Conservation (phyloP, 2,888 invertebrate genomes). For the Vannuccia rotundouncinata region DNA sequence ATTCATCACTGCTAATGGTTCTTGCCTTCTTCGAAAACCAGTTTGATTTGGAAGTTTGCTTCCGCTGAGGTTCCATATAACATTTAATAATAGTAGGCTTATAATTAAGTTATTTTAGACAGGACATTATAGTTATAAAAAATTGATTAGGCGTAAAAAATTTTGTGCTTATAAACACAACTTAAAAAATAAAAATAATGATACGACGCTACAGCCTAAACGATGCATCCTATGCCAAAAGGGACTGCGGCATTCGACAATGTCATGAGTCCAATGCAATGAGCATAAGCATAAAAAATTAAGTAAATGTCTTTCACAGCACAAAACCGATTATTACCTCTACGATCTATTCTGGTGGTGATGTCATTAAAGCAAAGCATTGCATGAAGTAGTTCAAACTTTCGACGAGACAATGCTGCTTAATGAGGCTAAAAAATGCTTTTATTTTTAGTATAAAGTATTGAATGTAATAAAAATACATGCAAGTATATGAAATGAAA, state of each 20-base stretch:
- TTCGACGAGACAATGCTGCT: no score
- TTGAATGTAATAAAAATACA: slow-evolving; percentile 11
- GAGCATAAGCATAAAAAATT: slow-evolving; percentile 4
- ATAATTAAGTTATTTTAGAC: neutral
- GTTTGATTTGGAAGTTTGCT: neutral
- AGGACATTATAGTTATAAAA: neutral
- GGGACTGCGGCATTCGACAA: neutral
- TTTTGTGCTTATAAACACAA: neutral
- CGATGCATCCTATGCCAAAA: neutral
- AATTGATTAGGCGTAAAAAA: neutral
- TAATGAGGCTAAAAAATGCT: neutral
- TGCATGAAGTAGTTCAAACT: slow-evolving; percentile 20
- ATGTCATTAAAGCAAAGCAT: slow-evolving; percentile 14
- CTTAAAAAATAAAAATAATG: neutral
- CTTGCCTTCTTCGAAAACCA: neutral
- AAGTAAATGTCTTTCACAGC: slow-evolving; percentile 1
- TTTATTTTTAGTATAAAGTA: neutral
- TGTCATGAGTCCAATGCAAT: slow-evolving; percentile 19
- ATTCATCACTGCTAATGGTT: neutral
- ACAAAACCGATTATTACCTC: slow-evolving; percentile 7
- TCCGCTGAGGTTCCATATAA: neutral
- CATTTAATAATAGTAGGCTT: neutral
- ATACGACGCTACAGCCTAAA: neutral
- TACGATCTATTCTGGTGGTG: slow-evolving; percentile 6
- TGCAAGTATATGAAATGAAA: neutral